These are phyloP conservation scores for Apteryx mantelli DNA, from an alignment of 2,113 vertebrate species.

Conservation along the genomic window DNA sequence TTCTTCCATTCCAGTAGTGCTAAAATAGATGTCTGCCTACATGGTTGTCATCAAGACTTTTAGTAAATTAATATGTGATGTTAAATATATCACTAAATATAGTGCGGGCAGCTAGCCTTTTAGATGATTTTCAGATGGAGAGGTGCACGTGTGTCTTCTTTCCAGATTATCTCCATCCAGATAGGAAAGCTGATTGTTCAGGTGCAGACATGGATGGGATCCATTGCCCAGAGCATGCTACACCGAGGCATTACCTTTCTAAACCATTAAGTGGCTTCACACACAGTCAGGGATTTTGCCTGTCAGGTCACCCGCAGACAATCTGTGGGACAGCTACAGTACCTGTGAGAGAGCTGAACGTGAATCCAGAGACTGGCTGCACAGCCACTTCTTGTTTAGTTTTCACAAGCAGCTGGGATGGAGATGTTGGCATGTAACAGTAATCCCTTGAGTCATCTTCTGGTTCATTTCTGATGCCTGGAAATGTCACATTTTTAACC, in stretches of 20 bases:
- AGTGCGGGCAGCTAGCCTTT: background rate
- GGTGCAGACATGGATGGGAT: background rate
- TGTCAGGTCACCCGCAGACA: background rate
- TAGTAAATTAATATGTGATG: background rate
- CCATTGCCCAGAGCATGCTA: background rate
- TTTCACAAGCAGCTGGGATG: background rate
- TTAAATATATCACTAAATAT: background rate
- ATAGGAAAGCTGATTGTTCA: background rate
- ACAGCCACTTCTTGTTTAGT: background rate
- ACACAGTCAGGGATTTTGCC: background rate
- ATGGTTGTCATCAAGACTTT: background rate
- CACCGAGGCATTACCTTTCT: background rate
- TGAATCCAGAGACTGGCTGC: background rate
- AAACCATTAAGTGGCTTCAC: background rate
- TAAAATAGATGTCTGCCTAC: background rate
- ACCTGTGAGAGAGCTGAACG: background rate
- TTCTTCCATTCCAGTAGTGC: background rate
- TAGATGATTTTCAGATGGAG: background rate
- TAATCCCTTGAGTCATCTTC: background rate
- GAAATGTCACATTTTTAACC: background rate
- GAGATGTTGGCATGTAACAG: fast-evolving
- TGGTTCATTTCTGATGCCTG: background rate
- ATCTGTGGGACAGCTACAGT: background rate
- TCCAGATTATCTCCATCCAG: background rate
- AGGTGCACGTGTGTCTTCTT: background rate